These are phyloP conservation scores for Lamprotornis superbus DNA, from an alignment of 2,113 vertebrate species.

Conservation along the genomic window DNA sequence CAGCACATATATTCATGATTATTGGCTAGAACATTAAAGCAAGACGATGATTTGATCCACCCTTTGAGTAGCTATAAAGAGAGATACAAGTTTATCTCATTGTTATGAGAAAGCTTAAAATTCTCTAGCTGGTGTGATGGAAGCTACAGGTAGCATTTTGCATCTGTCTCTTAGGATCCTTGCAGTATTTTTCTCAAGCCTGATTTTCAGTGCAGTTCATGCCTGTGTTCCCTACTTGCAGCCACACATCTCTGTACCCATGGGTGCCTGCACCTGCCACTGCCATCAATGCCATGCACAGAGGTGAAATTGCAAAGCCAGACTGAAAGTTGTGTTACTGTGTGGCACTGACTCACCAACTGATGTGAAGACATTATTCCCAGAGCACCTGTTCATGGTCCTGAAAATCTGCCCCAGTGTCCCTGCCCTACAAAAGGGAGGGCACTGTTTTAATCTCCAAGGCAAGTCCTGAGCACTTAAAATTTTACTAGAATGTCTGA, in stretches of 20 bases:
- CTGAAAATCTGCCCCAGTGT: background rate
- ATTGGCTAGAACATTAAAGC: background rate
- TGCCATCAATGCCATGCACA: background rate
- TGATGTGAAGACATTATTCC: background rate
- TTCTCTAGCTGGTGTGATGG: background rate
- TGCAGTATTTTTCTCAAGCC: background rate
- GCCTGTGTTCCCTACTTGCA: background rate
- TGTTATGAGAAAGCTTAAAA: background rate
- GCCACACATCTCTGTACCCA: background rate
- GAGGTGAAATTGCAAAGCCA: background rate
- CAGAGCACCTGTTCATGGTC: background rate
- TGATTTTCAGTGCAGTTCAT: background rate
- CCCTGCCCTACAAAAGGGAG: background rate
- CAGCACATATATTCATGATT: background rate
- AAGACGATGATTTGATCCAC: background rate
- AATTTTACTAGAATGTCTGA: background rate
- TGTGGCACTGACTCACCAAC: background rate
- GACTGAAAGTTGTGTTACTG: background rate
- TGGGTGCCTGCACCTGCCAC: accelerated
- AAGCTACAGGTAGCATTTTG: background rate
- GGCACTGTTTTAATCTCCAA: background rate
- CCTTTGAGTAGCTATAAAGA: background rate
- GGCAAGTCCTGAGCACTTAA: background rate
- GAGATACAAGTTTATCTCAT: background rate
- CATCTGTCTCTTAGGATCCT: background rate